These are phyloP conservation scores for Lithophane leautieri DNA, from an alignment of 2,888 invertebrate species.

Conservation along the genomic window DNA sequence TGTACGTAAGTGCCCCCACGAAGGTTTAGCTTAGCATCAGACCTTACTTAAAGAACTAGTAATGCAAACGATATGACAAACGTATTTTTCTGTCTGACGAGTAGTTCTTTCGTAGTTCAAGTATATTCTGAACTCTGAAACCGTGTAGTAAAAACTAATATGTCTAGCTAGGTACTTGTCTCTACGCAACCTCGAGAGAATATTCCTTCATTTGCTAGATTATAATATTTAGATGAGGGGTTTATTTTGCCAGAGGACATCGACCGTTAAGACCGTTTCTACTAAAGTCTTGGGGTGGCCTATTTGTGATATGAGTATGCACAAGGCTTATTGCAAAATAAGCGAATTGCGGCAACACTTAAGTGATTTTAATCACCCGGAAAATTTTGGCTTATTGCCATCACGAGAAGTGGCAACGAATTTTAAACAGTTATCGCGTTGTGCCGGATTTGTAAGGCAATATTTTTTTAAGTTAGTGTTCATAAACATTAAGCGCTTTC, in stretches of 20 bases:
- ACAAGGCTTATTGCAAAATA: conserved; percentile 47
- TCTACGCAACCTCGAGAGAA: background rate
- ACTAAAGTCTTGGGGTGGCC: conserved; percentile 13
- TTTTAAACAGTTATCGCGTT: conserved; percentile 53
- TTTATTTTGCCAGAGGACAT: conserved; percentile 20
- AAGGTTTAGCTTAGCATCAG: background rate
- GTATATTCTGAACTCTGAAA: background rate
- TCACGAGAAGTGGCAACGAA: conserved; percentile 48
- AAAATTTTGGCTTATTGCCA: conserved; percentile 64
- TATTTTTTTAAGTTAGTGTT: conserved; percentile 37
- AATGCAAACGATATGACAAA: background rate
- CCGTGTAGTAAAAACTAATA: background rate
- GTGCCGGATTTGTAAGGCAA: conserved; percentile 34
- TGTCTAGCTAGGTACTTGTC: background rate
- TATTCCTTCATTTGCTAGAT: background rate
- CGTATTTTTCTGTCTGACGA: background rate
- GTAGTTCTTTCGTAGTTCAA: background rate
- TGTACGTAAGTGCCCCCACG: background rate
- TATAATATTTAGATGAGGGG: conserved; percentile 25
- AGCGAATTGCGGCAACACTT: conserved; percentile 53
- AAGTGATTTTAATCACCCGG: conserved; percentile 53
- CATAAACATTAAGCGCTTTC: conserved; percentile 41
- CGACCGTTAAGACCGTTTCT: conserved; percentile 5
- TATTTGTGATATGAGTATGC: conserved; percentile 33
- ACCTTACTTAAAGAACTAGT: background rate